These are phyloP conservation scores for Chaetophractus vellerosus DNA, from an alignment of 2,797 vertebrate species.

Conservation along the genomic window DNA sequence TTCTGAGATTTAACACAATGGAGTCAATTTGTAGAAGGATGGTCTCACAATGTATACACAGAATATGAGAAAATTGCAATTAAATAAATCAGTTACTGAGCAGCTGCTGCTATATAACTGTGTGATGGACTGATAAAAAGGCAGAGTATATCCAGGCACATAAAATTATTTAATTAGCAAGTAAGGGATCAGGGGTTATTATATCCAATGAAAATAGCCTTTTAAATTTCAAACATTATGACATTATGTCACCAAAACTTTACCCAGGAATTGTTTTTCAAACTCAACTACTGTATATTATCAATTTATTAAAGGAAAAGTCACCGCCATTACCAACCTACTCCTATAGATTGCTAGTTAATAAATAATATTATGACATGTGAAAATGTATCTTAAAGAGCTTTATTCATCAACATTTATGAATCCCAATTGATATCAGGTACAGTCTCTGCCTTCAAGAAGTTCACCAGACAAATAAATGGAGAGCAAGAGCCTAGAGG, in stretches of 20 bases:
- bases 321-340: background rate
- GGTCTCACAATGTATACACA: background rate
- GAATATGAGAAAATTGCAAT: background rate
- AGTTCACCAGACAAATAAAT: slow-evolving; percentile 29
- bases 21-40: background rate
- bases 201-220: background rate
- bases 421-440: slow-evolving; percentile 17
- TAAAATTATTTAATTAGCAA: slow-evolving; percentile 19
- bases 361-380: background rate
- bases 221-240: background rate
- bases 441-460: background rate
- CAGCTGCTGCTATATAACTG: background rate
- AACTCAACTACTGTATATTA: background rate
- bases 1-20: background rate
- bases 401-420: slow-evolving; percentile 45
- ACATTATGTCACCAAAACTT: background rate
- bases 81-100: background rate
- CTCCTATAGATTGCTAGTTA: background rate
- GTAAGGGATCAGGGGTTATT: background rate
- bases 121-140: background rate
- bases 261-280: background rate
- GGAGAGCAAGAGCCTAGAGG: background rate
- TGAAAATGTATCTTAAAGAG: background rate
- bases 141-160: background rate
- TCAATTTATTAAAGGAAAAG: background rate